Percentiles rank a stretch among this genome's conserved stretches.
phyloP scores from a whole-genome alignment of 35 echinoderm and acorn worm species.

The Amphiura filiformis region DNA sequence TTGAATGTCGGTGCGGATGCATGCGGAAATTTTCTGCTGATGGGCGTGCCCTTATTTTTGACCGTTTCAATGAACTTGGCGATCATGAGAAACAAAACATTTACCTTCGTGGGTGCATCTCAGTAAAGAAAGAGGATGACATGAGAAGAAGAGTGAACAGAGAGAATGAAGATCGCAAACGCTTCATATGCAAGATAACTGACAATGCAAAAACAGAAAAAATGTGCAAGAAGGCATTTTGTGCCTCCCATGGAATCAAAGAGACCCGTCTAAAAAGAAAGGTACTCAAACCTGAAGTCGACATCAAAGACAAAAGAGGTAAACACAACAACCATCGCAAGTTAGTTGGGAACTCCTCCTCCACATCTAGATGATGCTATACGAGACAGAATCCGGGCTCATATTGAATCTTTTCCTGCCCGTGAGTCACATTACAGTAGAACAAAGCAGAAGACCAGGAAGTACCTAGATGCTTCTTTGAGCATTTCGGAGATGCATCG shows the following conservation, averaged over 20 bases:
- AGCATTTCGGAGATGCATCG: not conserved
- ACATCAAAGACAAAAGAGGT: conserved; percentile 14
- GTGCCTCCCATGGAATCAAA: conserved; percentile 26
- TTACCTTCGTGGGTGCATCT: conserved; percentile 10
- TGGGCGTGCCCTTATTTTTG: not conserved
- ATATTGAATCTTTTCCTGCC: conserved; percentile 1
- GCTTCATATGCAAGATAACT: not conserved
- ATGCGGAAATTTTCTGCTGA: not conserved
- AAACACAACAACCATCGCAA: conserved; percentile 24
- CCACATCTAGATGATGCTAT: conserved; percentile 14
- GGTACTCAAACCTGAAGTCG: not conserved
- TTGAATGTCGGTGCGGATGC: conserved; percentile 18
- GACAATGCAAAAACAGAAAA: not conserved
- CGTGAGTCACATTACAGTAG: conserved; percentile 18
- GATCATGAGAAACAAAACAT: conserved; percentile 33
- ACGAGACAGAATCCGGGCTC: not conserved
- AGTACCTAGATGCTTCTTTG: conserved; percentile 26
- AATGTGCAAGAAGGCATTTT: conserved; percentile 9
- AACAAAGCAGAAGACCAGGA: not conserved
- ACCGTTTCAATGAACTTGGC: not conserved
- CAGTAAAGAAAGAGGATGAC: not conserved
- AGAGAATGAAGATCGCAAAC: not conserved
- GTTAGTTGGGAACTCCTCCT: no score
- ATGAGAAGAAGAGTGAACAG: not conserved
- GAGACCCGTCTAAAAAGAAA: conserved; percentile 19